Evolutionary conservation across 2,113 vertebrate species (phyloP).

Genomic region (Anthoscopus minutus): DNA sequence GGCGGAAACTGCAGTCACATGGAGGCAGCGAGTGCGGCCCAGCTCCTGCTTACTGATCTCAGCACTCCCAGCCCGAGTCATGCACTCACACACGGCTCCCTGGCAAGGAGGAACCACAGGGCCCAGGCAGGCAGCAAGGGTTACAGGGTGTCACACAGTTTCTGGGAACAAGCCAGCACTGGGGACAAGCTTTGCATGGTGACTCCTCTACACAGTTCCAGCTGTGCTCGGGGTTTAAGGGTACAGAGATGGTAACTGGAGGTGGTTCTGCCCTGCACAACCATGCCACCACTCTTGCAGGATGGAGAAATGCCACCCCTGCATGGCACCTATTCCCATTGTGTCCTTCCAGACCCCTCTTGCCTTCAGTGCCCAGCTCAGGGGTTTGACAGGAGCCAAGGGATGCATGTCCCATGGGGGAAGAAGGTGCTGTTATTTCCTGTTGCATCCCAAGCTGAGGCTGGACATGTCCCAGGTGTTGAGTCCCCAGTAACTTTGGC

Average conservation of each 20-base stretch:
- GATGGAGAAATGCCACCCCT: not conserved
- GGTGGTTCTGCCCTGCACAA: not conserved
- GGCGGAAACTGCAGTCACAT: constrained; percentile 81
- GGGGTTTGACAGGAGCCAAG: accelerated
- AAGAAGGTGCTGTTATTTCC: not conserved
- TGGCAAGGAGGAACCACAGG: constrained; percentile 16
- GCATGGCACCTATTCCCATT: accelerated
- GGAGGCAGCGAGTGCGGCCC: constrained; percentile 58
- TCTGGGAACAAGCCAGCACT: not conserved
- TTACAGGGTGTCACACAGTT: not conserved
- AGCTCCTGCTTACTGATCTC: constrained; percentile 2
- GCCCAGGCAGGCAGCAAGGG: not conserved
- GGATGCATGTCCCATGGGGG: accelerated
- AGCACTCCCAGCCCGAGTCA: constrained; percentile 4
- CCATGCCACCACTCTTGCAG: accelerated
- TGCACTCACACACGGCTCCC: not conserved
- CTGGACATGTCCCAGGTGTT: accelerated
- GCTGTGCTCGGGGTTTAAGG: not conserved
- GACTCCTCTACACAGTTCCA: not conserved
- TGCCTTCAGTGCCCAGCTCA: accelerated
- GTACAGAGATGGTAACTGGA: accelerated
- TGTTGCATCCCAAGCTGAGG: not conserved
- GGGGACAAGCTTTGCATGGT: accelerated
- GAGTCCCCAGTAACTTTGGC: not conserved
- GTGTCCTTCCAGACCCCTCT: accelerated